Evolutionary conservation across 2,113 vertebrate genomes (phyloP).

Genomic region (Anhinga rufa): DNA sequence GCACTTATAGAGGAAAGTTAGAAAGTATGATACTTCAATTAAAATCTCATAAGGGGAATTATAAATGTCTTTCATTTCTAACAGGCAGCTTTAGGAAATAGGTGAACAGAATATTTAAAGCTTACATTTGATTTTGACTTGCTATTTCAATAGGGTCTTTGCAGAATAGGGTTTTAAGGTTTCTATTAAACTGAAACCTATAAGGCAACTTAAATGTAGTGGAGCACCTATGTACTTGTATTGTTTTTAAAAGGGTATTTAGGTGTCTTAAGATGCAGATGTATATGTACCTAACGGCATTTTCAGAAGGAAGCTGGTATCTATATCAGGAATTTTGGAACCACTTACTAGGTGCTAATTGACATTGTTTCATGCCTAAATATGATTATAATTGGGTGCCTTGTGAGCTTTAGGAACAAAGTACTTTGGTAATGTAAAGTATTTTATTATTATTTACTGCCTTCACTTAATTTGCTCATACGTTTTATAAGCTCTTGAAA

Average conservation of each 20-base stretch:
- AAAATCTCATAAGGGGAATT: neutral
- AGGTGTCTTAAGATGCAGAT: neutral
- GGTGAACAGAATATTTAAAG: neutral
- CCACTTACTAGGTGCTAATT: neutral
- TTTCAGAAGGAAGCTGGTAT: neutral
- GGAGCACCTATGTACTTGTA: neutral
- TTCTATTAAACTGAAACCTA: neutral
- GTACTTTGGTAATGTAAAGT: neutral
- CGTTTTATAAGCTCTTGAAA: slow-evolving; percentile 19
- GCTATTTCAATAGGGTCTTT: neutral
- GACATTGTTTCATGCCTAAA: neutral
- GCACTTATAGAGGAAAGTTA: neutral
- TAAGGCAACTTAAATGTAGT: neutral
- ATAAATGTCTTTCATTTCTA: neutral
- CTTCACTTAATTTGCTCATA: neutral
- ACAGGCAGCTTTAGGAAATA: neutral
- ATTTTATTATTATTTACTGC: slow-evolving; percentile 17
- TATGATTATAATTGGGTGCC: neutral
- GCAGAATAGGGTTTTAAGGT: neutral
- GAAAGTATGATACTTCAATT: neutral
- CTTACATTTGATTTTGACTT: neutral
- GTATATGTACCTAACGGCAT: neutral
- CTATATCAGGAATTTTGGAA: neutral
- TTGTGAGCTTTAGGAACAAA: neutral
- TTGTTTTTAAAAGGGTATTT: neutral